Percentiles rank a stretch among this genome's conserved stretches.
phyloP scores from a whole-genome alignment of 2,888 invertebrate genomes.

The Drosophila tripunctata region DNA sequence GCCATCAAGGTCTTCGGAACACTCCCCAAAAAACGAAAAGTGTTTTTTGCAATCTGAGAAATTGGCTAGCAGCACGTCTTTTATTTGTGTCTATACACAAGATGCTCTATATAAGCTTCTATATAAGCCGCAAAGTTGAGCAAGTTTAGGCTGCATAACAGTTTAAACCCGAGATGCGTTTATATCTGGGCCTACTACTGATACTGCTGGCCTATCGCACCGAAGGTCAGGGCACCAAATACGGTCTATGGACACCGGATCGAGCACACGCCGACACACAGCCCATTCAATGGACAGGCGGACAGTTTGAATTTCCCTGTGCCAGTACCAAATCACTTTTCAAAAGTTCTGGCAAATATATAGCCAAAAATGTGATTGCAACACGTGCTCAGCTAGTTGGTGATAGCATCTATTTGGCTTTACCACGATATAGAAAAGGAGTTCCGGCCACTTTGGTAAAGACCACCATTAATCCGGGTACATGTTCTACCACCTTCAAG shows the following conservation, averaged over 20 bases:
- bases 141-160: constrained; percentile 26
- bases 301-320: constrained; percentile 85
- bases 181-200: constrained; percentile 34
- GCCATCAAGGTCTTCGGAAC: constrained; percentile 58
- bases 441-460: constrained; percentile 88
- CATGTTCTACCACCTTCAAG: constrained; percentile 85
- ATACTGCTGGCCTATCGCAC: constrained; percentile 2
- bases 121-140: constrained; percentile 55
- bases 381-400: constrained; percentile 86
- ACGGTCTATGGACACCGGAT: constrained; percentile 79
- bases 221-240: constrained; percentile 70
- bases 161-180: constrained; percentile 40
- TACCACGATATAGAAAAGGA: constrained; percentile 87
- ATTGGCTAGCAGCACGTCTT: constrained; percentile 59
- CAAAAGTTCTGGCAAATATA: constrained; percentile 86
- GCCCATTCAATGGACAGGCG: constrained; percentile 85
- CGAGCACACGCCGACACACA: constrained; percentile 63
- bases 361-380: constrained; percentile 86
- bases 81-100: constrained; percentile 16
- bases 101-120: constrained; percentile 47
- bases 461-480: constrained; percentile 84
- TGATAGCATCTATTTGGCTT: constrained; percentile 86
- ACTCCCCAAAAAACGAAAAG: constrained; percentile 13
- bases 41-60: constrained; percentile 45
- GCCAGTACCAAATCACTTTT: constrained; percentile 86